Evolutionary conservation across 2,888 invertebrate species (phyloP), one percentile per base, ranked within the genome.

Genomic region (Tetropium fuscum): DNA sequence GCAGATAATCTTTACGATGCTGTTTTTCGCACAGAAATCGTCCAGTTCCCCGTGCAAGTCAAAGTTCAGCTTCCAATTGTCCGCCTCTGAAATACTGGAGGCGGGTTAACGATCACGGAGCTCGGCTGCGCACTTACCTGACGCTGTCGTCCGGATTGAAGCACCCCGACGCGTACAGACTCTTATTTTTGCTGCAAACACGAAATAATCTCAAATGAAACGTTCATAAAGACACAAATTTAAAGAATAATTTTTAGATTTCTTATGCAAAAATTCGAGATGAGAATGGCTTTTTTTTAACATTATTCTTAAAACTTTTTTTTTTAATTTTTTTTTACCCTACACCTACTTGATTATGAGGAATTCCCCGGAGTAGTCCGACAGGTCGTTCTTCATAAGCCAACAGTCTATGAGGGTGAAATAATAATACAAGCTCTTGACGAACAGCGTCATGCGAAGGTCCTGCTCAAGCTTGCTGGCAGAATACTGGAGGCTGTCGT

Each of bases 371-470:
- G 71, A 69, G 54, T 67, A 63, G 70, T 81, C 80, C 3, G 62
- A 64, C 1, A 80, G 66, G 65, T 81, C 79, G 53, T 77, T 75
- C 34, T 76, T 76, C 18, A 72, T 72, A 53, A 81, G 66, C 82
- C 81, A 82, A 2, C 68, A 68, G 55, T 81, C 73, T 16, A 80
- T 72, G 1, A 79, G 55, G 1, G 66, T 67, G 2, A 80, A 71
- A 71, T 81, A 82, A 59, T 78, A 74, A 59, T 72, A 76, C 8
- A 80, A 63, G 64, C 74, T 76, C 41, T 80, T 77, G 18, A 82
- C 54, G 63, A 80, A 80, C 20, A 82, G 48, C 0, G 77, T 71
- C 22, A 81, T 53, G 56, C 74, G 76, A 20, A 81, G 64, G 64
- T 81, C 78, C 58, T 78, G 79, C 51, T 77, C 79, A 53, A 72